Evolutionary conservation across 2,888 invertebrate species (phyloP), one percentile per base, ranked within the genome.

Genomic region (Tigriopus californicus): DNA sequence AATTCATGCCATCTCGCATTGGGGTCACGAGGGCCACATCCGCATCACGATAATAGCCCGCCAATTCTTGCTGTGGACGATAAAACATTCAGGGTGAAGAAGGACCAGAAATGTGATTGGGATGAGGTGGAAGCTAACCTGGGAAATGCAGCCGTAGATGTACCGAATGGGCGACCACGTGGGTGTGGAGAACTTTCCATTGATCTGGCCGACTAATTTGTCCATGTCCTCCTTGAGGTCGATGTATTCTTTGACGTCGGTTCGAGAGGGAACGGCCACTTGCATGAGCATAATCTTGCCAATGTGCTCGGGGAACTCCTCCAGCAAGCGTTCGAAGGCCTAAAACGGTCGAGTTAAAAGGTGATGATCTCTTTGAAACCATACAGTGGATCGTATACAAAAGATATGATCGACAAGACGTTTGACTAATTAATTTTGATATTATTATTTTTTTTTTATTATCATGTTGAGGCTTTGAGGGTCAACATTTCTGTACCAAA

Each of bases 261-360:
- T 71, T 47, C 73, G 64, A 4, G 72, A 72, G 40, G 73, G 72
- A 3, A 72, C 72, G 11, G 71, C 70, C 42, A 72, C 68, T 64
- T 71, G 67, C 18, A 59, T 73, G 64, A 89, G 71, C 12, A 82
- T 77, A 6, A 76, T 74, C 70, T 86, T 82, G 67, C 85, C 86
- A 64, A 80, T 81, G 68, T 88, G 85, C 68, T 89, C 85, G 0
- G 89, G 89, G 70, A 89, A 80, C 66, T 82, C 85, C 64, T 85
- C 81, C 48, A 90, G 70, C 58, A 90, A 72, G 64, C 77, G 78
- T 71, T 90, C 88, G 67, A 89, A 88, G 0, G 89, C 84, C 73
- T 82, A 81, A 52, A 33, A n/a, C n/a, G n/a, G n/a, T n/a, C n/a
- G n/a, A n/a, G n/a, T n/a, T n/a, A n/a, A n/a, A n/a, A n/a, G n/a